These are phyloP conservation scores for Lasiommata megera DNA, from an alignment of 2,888 invertebrate species.

Conservation along the genomic window DNA sequence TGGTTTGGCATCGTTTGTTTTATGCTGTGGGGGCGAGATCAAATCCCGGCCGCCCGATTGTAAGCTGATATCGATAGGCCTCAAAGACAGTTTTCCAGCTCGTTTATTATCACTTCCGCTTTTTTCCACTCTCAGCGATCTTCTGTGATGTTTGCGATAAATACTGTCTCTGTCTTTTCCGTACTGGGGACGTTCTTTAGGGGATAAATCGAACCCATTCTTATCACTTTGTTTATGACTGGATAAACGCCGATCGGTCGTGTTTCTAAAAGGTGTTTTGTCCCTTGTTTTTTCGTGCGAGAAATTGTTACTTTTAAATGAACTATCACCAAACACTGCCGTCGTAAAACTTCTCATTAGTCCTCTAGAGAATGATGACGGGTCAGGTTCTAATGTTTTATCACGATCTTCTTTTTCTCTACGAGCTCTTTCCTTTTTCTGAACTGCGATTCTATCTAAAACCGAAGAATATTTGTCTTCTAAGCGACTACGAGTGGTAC, in stretches of 20 bases:
- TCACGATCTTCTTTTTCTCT: slow-evolving; percentile 83
- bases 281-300: slow-evolving; percentile 83
- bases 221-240: slow-evolving; percentile 62
- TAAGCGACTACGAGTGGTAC: slow-evolving; percentile 84
- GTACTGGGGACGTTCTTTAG: slow-evolving; percentile 52
- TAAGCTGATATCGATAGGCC: slow-evolving; percentile 78
- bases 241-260: slow-evolving; percentile 66
- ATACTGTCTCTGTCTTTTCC: slow-evolving; percentile 77
- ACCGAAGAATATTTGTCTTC: slow-evolving; percentile 91
- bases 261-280: slow-evolving; percentile 83
- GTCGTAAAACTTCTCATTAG: slow-evolving; percentile 87
- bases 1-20: slow-evolving; percentile 55
- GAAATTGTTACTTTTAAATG: slow-evolving; percentile 72
- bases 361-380: slow-evolving; percentile 58
- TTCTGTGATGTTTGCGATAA: slow-evolving; percentile 76
- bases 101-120: slow-evolving; percentile 81
- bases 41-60: slow-evolving; percentile 74
- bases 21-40: slow-evolving; percentile 71
- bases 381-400: slow-evolving; percentile 85
- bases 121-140: slow-evolving; percentile 82
- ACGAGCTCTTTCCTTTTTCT: slow-evolving; percentile 78
- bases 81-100: slow-evolving; percentile 71
- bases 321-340: slow-evolving; percentile 86
- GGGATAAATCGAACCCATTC: slow-evolving; percentile 60
- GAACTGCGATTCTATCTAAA: slow-evolving; percentile 85